These are phyloP conservation scores for Halocaridina rubra DNA, from an alignment of 2,888 invertebrate genomes.

Conservation along the genomic window DNA sequence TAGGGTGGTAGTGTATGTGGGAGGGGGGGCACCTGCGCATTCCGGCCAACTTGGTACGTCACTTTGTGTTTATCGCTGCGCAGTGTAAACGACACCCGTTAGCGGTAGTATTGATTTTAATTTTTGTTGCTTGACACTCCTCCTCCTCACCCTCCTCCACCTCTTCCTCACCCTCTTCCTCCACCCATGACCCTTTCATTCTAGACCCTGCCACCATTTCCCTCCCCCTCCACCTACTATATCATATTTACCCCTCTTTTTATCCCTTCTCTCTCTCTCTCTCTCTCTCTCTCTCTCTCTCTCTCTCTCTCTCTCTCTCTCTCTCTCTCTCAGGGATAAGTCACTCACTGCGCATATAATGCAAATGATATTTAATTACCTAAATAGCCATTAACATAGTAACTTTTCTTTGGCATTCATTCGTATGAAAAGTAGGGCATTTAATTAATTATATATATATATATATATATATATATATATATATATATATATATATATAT, in stretches of 20 bases:
- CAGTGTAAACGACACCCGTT: conserved; percentile 57
- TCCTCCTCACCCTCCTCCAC: background rate
- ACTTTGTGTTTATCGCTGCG: conserved; percentile 29
- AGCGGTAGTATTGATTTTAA: conserved; percentile 41
- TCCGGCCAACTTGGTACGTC: background rate
- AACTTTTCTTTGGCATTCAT: too few species aligned
- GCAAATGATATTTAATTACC: too few species aligned
- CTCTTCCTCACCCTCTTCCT: background rate
- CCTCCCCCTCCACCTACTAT: background rate
- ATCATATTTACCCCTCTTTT: background rate
- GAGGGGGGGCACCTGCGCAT: background rate
- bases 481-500: too few species aligned
- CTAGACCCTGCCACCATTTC: background rate
- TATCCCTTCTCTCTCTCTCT: background rate
- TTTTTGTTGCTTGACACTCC: background rate
- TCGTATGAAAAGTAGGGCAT: too few species aligned
- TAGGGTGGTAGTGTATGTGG: too few species aligned
- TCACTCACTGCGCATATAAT: too few species aligned
- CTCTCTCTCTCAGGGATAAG: background rate
- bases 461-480: too few species aligned
- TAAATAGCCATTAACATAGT: too few species aligned
- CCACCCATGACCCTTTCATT: background rate
- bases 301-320: background rate
- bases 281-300: background rate
- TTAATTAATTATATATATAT: too few species aligned